Percentiles rank a stretch among this genome's conserved stretches.
Evolutionary conservation across 2,113 vertebrate genomes (phyloP).

Genomic region (Probosciger aterrimus): DNA sequence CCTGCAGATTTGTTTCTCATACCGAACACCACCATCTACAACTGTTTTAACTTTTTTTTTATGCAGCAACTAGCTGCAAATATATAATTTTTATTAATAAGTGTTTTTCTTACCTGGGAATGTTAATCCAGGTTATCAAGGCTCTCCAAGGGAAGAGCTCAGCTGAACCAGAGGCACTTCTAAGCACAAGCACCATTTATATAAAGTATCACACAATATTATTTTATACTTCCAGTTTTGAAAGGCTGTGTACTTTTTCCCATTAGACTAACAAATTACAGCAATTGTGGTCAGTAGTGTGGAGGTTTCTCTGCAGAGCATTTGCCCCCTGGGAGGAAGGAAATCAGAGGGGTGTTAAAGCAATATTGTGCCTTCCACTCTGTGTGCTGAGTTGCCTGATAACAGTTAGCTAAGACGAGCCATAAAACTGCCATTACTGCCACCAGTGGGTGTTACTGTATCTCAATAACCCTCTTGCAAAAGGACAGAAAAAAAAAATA

Average conservation of each 20-base stretch:
- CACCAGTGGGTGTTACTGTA: conserved; percentile 9
- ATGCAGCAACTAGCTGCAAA: conserved; percentile 2
- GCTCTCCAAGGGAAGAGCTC: conserved; percentile 46
- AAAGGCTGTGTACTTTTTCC: conserved; percentile 45
- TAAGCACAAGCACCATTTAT: conserved; percentile 37
- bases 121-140: conserved; percentile 52
- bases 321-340: conserved; percentile 62
- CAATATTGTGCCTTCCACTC: conserved; percentile 49
- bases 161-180: conserved; percentile 20
- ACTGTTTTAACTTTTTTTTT: background rate
- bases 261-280: conserved; percentile 73
- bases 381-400: background rate
- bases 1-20: background rate
- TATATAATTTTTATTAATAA: conserved; percentile 59
- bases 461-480: background rate
- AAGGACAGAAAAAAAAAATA: background rate
- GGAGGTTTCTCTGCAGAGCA: conserved; percentile 57
- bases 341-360: conserved; percentile 70
- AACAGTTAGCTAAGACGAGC: conserved; percentile 36
- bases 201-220: conserved; percentile 56
- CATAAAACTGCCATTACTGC: conserved; percentile 38
- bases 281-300: conserved; percentile 68
- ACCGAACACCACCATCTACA: background rate
- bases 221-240: conserved; percentile 59
- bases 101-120: conserved; percentile 21